Percentiles rank a stretch among this genome's conserved stretches.
Evolutionary conservation across 2,888 invertebrate genomes (phyloP).

Genomic region (Scaptomyza polygonia): DNA sequence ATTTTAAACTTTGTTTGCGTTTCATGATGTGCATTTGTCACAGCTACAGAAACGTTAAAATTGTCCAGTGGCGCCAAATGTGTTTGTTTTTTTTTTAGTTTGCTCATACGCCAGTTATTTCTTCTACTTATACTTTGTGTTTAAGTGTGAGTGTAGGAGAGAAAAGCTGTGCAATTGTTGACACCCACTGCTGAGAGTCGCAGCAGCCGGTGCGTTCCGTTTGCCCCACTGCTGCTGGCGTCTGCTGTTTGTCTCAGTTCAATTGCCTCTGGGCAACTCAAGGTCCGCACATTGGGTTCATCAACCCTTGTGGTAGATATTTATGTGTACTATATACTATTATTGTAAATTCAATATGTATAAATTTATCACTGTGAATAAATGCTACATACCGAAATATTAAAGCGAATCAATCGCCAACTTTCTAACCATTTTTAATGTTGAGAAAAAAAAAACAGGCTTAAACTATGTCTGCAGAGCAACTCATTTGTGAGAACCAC

Average conservation of each 20-base stretch:
- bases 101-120: too few species aligned
- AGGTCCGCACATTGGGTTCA: slow-evolving; percentile 58
- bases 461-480: slow-evolving; percentile 4
- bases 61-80: slow-evolving; percentile 34
- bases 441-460: slow-evolving; percentile 27
- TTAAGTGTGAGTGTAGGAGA: slow-evolving; percentile 35
- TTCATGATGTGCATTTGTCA: slow-evolving; percentile 56
- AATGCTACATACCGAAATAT: slow-evolving; percentile 27
- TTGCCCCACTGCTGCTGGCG: slow-evolving; percentile 62
- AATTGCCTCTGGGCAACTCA: slow-evolving; percentile 45
- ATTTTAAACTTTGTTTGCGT: slow-evolving; percentile 41
- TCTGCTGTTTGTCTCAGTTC: slow-evolving; percentile 51
- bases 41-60: slow-evolving; percentile 38
- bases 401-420: slow-evolving; percentile 24
- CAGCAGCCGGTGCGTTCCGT: slow-evolving; percentile 66
- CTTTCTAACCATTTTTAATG: slow-evolving; percentile 27
- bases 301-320: slow-evolving; percentile 59
- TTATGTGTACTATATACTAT: slow-evolving; percentile 12
- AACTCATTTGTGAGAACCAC: too few species aligned
- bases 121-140: slow-evolving; percentile 42
- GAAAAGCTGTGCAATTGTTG: slow-evolving; percentile 76
- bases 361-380: slow-evolving; percentile 24
- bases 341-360: not conserved
- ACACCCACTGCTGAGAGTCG: slow-evolving; percentile 68
- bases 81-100: slow-evolving; percentile 36